Conservation (phyloP, 1,140 invertebrate genomes). For the Tetragonula clypearis region DNA sequence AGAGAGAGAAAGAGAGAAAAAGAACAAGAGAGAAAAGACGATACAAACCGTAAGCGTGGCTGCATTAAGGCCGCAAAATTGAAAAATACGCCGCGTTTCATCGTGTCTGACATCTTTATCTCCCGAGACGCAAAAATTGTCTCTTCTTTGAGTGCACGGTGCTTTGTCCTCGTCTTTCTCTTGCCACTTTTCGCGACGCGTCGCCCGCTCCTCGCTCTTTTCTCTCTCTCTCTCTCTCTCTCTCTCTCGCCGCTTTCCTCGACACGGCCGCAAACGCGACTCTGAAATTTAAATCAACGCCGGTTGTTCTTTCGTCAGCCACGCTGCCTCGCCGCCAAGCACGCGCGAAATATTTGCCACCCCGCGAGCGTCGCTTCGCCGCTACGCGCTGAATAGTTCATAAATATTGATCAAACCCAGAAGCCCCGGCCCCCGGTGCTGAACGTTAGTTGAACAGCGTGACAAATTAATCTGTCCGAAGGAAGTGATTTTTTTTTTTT, state of each 20-base stretch:
- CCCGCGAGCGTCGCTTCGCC: not conserved
- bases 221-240: too few relatives aligned
- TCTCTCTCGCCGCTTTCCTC: not conserved
- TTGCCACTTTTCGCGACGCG: not conserved
- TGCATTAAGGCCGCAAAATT: conserved; percentile 24
- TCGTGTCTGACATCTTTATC: not conserved
- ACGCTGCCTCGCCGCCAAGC: not conserved
- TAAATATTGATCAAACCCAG: conserved; percentile 30
- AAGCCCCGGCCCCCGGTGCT: not conserved
- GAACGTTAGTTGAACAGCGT: not conserved
- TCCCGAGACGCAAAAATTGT: conserved; percentile 24
- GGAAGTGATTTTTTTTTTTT: not conserved
- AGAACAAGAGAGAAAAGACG: not conserved
- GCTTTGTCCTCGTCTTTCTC: not conserved
- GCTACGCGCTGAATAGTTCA: conserved; percentile 20
- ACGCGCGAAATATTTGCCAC: conserved; percentile 16
- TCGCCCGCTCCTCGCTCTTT: too few relatives aligned
- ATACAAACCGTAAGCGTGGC: not conserved
- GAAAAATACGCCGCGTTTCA: conserved; percentile 5
- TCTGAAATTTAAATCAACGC: conserved; percentile 42
- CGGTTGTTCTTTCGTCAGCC: not conserved
- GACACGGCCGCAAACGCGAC: not conserved
- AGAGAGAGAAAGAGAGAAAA: not conserved
- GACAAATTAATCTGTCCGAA: conserved; percentile 16
- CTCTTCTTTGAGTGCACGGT: not conserved